phyloP scores from a whole-genome alignment of 2,888 invertebrate genomes.

The Himalopsyche kuldschensis region DNA sequence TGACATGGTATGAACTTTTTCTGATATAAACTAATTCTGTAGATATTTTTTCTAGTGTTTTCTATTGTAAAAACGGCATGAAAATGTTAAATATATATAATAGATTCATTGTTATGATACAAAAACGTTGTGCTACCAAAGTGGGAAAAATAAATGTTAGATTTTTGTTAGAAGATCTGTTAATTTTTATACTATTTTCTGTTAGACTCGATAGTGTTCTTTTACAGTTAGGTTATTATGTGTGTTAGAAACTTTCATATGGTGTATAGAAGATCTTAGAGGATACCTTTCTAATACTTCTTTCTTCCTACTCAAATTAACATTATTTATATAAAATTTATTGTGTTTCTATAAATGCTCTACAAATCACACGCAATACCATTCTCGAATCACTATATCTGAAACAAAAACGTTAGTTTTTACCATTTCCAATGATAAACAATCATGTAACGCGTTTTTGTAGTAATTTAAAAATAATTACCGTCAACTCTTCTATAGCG shows the following conservation, averaged over 20 bases:
- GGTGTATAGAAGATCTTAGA: neutral
- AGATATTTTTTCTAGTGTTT: neutral
- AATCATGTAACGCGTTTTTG: too few relatives aligned
- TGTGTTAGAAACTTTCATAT: neutral
- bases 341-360: neutral
- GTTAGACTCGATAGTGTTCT: neutral
- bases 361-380: too few relatives aligned
- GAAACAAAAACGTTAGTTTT: too few relatives aligned
- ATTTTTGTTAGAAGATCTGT: neutral
- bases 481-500: too few relatives aligned
- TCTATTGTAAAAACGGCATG: neutral
- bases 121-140: neutral
- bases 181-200: neutral
- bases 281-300: neutral
- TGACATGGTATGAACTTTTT: too few relatives aligned
- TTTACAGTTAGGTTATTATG: neutral
- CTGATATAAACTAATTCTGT: neutral
- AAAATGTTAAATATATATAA: neutral
- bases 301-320: neutral
- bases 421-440: too few relatives aligned
- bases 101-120: neutral
- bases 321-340: neutral
- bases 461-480: too few relatives aligned
- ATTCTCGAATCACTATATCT: too few relatives aligned
- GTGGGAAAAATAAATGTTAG: neutral